These are phyloP conservation scores for Drosophila prostipennis DNA, from an alignment of 2,888 invertebrate species.

Conservation along the genomic window DNA sequence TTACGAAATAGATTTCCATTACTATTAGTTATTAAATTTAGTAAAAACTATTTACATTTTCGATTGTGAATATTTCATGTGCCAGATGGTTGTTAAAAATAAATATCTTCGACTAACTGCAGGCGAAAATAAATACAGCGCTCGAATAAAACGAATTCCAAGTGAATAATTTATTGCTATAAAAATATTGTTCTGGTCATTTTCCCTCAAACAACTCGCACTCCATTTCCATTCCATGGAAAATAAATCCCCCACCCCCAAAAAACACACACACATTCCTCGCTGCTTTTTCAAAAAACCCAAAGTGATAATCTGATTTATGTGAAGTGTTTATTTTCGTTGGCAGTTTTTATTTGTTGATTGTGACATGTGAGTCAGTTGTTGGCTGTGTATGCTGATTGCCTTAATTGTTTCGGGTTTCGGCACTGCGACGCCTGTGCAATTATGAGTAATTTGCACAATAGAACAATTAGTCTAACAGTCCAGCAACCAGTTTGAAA, in stretches of 20 bases:
- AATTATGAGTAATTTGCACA: conserved; percentile 38
- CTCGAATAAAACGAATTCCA: neutral
- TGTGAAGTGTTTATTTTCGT: conserved; percentile 30
- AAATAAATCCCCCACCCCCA: neutral
- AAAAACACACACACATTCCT: neutral
- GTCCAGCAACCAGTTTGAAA: neutral
- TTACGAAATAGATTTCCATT: neutral
- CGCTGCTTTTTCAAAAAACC: neutral
- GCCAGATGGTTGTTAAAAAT: neutral
- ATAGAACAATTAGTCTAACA: conserved; percentile 50
- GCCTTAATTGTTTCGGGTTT: conserved; percentile 53
- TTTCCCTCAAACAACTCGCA: neutral
- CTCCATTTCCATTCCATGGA: neutral
- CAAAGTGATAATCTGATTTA: conserved; percentile 32
- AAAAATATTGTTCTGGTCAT: conserved; percentile 1
- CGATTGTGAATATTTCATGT: neutral
- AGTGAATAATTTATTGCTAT: conserved; percentile 9
- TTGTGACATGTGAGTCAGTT: conserved; percentile 47
- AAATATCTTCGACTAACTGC: neutral
- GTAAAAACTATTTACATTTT: neutral
- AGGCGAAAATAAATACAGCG: neutral
- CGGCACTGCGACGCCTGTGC: conserved; percentile 16
- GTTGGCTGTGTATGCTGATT: conserved; percentile 48
- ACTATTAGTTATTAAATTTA: neutral
- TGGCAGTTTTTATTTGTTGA: conserved; percentile 11